A percentile compares a stretch with the other conserved stretches of the same genome.
Evolutionary conservation across 2,113 vertebrate species (phyloP).

Genomic region (Poicephalus meyeri): DNA sequence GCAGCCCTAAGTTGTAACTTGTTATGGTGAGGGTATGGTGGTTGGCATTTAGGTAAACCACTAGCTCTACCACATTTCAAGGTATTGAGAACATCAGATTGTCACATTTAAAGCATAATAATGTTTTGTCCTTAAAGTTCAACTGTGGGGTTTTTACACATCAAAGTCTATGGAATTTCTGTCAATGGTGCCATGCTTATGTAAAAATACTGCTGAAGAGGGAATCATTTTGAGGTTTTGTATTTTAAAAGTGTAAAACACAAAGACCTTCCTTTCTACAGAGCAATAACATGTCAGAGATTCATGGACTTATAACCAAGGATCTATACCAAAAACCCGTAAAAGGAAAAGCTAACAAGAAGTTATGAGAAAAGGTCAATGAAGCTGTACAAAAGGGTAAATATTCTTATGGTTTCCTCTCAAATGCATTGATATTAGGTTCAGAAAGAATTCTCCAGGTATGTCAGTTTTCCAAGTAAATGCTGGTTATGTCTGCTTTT

Average conservation of each 20-base stretch:
- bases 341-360: slow-evolving; percentile 49
- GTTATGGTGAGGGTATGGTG: fast-evolving
- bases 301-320: not conserved
- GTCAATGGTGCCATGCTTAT: not conserved
- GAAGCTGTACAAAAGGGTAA: slow-evolving; percentile 43
- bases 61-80: not conserved
- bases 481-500: slow-evolving; percentile 25
- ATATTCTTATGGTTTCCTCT: slow-evolving; percentile 54
- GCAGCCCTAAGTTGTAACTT: not conserved
- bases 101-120: not conserved
- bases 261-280: slow-evolving; percentile 3
- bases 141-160: not conserved
- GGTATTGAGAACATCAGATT: not conserved
- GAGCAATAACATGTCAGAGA: slow-evolving; percentile 9
- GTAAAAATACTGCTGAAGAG: slow-evolving; percentile 4
- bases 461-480: slow-evolving; percentile 26
- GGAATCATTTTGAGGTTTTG: not conserved
- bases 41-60: not conserved
- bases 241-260: slow-evolving; percentile 15
- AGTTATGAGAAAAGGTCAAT: slow-evolving; percentile 44
- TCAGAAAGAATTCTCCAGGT: slow-evolving; percentile 46
- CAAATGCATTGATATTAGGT: slow-evolving; percentile 36
- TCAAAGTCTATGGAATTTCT: not conserved
- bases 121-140: not conserved
- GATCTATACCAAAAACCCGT: slow-evolving; percentile 49